These are phyloP conservation scores for Esox lucius DNA, from an alignment of 2,797 vertebrate genomes.

Conservation along the genomic window DNA sequence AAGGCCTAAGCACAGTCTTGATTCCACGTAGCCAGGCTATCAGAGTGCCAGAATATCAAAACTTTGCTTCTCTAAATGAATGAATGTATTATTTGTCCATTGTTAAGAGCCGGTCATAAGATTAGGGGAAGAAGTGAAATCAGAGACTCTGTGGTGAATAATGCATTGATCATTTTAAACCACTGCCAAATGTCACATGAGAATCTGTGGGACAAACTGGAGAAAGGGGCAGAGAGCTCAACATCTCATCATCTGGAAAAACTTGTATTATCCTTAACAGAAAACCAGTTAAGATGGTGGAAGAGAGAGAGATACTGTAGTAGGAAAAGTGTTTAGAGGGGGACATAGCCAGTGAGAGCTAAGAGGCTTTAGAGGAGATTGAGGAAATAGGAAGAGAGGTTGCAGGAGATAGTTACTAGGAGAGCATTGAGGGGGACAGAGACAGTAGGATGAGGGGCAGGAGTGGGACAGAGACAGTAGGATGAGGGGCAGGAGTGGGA, in stretches of 20 bases:
- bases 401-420: neutral
- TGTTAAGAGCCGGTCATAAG: neutral
- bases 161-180: neutral
- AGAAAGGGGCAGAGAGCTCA: neutral
- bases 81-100: neutral
- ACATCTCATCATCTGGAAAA: too few species aligned
- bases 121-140: neutral
- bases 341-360: too few species aligned
- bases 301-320: neutral
- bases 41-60: neutral
- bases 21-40: neutral
- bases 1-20: neutral
- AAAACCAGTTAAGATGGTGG: too few species aligned
- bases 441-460: neutral
- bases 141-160: neutral
- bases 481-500: too few species aligned
- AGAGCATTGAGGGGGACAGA: neutral
- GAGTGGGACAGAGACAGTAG: neutral
- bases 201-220: neutral
- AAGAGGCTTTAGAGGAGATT: neutral
- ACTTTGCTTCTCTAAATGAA: slow-evolving; percentile 3
- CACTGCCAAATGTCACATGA: neutral
- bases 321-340: too few species aligned
- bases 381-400: neutral
- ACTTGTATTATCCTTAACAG: too few species aligned